These are phyloP conservation scores for Leptinotarsa juncta DNA, from an alignment of 2,888 invertebrate species.

Conservation along the genomic window DNA sequence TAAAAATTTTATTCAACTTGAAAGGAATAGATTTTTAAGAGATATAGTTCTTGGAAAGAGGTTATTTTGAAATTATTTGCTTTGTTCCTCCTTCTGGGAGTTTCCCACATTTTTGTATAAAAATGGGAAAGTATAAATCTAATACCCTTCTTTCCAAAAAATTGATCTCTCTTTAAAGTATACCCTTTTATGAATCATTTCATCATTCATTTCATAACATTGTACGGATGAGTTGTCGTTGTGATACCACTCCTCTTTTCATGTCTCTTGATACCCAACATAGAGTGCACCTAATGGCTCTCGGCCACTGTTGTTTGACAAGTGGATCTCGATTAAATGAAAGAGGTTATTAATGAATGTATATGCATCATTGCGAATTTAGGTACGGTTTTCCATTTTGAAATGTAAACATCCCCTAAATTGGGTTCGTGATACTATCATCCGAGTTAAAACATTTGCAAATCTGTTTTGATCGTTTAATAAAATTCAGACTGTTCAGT, in stretches of 20 bases:
- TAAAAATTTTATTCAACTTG: too few species aligned
- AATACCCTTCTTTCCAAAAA: too few species aligned
- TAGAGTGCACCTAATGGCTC: slow-evolving; percentile 56
- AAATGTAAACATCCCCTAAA: slow-evolving; percentile 48
- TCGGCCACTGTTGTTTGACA: slow-evolving; percentile 56
- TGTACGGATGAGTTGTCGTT: not conserved
- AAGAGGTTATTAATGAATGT: slow-evolving; percentile 57
- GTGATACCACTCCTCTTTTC: slow-evolving; percentile 19
- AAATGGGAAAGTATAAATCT: too few species aligned
- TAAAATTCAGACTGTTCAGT: not conserved
- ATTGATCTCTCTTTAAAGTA: too few species aligned
- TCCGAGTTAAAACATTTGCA: slow-evolving; percentile 6
- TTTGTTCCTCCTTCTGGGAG: too few species aligned
- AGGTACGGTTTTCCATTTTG: slow-evolving; percentile 51
- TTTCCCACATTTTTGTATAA: too few species aligned
- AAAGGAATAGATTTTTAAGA: too few species aligned
- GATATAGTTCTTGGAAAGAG: too few species aligned
- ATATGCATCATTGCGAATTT: slow-evolving; percentile 53
- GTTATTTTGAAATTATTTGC: too few species aligned
- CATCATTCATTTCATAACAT: not conserved
- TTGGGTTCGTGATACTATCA: slow-evolving; percentile 17
- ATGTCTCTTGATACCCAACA: slow-evolving; percentile 28
- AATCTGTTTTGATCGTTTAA: not conserved
- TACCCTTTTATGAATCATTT: not conserved
- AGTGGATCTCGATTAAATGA: slow-evolving; percentile 59